Evolutionary conservation across 2,113 vertebrate species (phyloP).

Genomic region (Phaethornis superciliosus): DNA sequence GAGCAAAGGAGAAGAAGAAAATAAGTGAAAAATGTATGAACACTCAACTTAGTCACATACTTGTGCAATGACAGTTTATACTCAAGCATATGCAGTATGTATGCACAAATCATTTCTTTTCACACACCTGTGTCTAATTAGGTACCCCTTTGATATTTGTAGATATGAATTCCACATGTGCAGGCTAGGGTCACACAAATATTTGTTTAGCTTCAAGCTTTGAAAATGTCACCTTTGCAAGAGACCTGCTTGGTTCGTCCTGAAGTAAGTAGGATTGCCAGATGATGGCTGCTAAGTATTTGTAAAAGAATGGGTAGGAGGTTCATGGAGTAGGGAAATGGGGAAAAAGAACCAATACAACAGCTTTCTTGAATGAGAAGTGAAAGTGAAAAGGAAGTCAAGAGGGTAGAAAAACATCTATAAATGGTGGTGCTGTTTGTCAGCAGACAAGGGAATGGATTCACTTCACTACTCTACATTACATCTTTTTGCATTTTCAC

Average conservation of each 20-base stretch:
- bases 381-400: conserved; percentile 30
- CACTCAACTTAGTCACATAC: background rate
- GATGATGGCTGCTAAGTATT: background rate
- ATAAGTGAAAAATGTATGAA: background rate
- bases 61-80: background rate
- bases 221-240: background rate
- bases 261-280: background rate
- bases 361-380: background rate
- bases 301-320: fast-evolving
- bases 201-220: background rate
- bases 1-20: background rate
- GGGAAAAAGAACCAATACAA: background rate
- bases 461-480: background rate
- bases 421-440: background rate
- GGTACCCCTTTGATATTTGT: background rate
- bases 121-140: background rate
- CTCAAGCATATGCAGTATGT: background rate
- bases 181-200: background rate
- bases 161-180: background rate
- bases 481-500: background rate
- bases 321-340: background rate
- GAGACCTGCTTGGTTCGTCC: background rate
- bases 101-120: background rate
- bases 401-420: background rate
- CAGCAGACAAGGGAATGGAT: background rate